These are phyloP conservation scores for Prunella himalayana DNA, from an alignment of 2,113 vertebrate genomes.

Conservation along the genomic window DNA sequence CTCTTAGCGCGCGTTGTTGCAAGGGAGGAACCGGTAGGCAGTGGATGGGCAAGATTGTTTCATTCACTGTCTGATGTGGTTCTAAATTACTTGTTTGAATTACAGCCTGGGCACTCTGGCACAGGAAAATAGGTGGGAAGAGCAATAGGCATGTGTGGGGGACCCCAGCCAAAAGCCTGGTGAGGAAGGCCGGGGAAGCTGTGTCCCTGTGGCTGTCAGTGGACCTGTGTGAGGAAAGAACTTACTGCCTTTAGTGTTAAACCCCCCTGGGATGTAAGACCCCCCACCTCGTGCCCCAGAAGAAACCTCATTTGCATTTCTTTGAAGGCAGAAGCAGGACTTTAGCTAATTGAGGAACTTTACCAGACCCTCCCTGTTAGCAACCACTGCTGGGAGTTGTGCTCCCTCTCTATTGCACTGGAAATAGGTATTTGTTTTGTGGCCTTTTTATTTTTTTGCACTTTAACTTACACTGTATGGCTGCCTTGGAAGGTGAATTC, in stretches of 20 bases:
- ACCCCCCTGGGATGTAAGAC: neutral
- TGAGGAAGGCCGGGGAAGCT: no score
- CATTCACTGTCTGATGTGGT: fast-evolving
- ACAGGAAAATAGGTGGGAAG: neutral
- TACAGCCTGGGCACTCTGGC: neutral
- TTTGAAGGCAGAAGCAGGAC: neutral
- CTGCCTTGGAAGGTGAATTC: neutral
- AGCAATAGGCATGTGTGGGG: no score
- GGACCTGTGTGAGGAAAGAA: neutral
- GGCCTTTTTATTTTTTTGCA: neutral
- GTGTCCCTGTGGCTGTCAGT: neutral
- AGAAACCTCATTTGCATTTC: neutral
- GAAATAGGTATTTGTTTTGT: neutral
- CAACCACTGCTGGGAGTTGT: neutral
- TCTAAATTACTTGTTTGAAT: neutral
- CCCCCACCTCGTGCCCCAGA: neutral
- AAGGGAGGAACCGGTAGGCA: neutral
- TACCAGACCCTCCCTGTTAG: fast-evolving
- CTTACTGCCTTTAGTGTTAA: neutral
- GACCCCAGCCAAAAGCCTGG: neutral
- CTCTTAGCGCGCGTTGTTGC: fast-evolving
- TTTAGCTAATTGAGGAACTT: neutral
- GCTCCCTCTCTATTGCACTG: neutral
- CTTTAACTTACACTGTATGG: fast-evolving
- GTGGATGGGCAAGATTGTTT: neutral